Evolutionary conservation across 1,140 invertebrate species (phyloP), one percentile per base, ranked within the genome.

Genomic region (Cyclargus thomasi): DNA sequence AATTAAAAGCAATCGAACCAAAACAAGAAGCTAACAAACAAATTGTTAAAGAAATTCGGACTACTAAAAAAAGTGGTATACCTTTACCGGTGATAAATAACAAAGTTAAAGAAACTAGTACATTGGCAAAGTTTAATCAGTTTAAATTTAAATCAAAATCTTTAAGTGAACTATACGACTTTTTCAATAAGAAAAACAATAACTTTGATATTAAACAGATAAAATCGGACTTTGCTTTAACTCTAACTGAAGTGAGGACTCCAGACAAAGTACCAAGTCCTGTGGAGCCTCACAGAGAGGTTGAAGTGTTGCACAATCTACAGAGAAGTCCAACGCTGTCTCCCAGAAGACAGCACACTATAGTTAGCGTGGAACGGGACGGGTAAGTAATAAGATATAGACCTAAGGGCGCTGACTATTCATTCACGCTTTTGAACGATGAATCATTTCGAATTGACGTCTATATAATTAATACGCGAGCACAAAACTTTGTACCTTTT

Each of bases 281-380:
- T 64, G 82, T 84, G 55, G 86, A 92, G 36, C 74, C 88, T 16
- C 93, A 94, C 73, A 92, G 92, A 64, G 91, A 93, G 78, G 92
- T 94, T 8, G 92, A 94, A 74, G 91, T 94, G 3, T 81, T 94
- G 16, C 93, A 94, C 72, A 94, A 94, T 77, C 82, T 94, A 53
- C 92, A 92, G 73, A 75, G 92, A 0, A 92, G 92, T 80, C 90
- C 91, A 0, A 72, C 71, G 0, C 70, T 86, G 6, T 92, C 91
- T 4, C 92, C 92, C 0, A 79, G 86, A 7, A 81, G 87, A 66
- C 79, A 82, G 36, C 81, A 83, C 55, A 85, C 88, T 18, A 73
- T 74, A 35, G 69, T 88, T 14, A 78, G 77, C 62, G 70, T 90
- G 53, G 86, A 88, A 71, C 78, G 78, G 14, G 82, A 90, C 67